These are phyloP conservation scores for silkworm (Bombyx mori) DNA, from an alignment of 1,140 invertebrate genomes.

Conservation along the genomic window ASM3026992v2 NC_085116.1:9134501-9135000, in stretches of 20 bases:
- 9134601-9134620: conserved; percentile 38
- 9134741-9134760: conserved; percentile 15
- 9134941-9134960: no score
- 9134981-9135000: no score
- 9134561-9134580: conserved; percentile 51
- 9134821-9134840: no score
- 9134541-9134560: conserved; percentile 48
- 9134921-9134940: no score
- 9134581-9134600: conserved; percentile 65
- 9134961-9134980: no score
- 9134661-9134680: conserved; percentile 12
- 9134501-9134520: conserved; percentile 52
- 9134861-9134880: no score
- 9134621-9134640: conserved; percentile 35
- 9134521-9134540: conserved; percentile 45
- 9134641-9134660: conserved; percentile 28
- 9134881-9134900: no score
- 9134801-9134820: no score
- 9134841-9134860: no score
- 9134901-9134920: no score
- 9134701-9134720: conserved; percentile 15
- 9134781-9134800: no score
- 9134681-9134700: conserved; percentile 21
- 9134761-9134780: conserved; percentile 5
- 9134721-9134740: conserved; percentile 9